Conservation (phyloP, 2,797 vertebrate species). For the Catamblyrhynchus diadema region DNA sequence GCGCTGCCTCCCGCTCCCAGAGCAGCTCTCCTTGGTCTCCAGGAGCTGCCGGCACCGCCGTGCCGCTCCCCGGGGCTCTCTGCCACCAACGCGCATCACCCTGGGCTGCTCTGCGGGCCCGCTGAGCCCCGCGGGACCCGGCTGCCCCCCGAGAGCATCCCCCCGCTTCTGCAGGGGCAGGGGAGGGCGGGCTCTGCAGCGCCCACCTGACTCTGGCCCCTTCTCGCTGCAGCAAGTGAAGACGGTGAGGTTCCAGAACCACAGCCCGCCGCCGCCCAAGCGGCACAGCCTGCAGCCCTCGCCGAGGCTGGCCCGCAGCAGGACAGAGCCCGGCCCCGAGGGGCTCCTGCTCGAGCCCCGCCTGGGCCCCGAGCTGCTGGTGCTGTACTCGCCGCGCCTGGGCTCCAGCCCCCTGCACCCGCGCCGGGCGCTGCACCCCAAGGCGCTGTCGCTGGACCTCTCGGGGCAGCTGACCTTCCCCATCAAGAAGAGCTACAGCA, state of each 20-base stretch:
- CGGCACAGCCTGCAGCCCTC: conserved; percentile 77
- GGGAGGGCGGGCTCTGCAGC: background rate
- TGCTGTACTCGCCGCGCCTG: conserved; percentile 80
- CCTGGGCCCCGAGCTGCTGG: conserved; percentile 66
- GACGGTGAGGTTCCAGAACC: conserved; percentile 90
- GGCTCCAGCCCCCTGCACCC: conserved; percentile 77
- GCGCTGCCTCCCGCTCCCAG: background rate
- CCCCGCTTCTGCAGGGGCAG: background rate
- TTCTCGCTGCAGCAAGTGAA: conserved; percentile 83
- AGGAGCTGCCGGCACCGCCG: background rate
- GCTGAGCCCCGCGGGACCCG: background rate
- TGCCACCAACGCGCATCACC: rapidly evolving
- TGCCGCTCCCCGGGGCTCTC: background rate
- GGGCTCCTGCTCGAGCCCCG: conserved; percentile 73
- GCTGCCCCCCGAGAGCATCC: background rate
- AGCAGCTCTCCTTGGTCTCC: rapidly evolving
- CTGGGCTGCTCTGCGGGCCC: rapidly evolving
- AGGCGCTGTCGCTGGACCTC: conserved; percentile 68
- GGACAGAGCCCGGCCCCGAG: conserved; percentile 69
- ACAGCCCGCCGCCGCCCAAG: conserved; percentile 82
- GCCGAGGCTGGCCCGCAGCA: background rate
- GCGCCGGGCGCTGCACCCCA: conserved; percentile 77
- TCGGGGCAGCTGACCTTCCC: conserved; percentile 77
- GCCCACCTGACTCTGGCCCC: background rate
- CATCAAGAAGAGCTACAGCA: conserved; percentile 79